Evolutionary conservation across 2,113 vertebrate species (phyloP), one percentile per base, ranked within the genome.

Genomic region (Thunnus thynnus): DNA sequence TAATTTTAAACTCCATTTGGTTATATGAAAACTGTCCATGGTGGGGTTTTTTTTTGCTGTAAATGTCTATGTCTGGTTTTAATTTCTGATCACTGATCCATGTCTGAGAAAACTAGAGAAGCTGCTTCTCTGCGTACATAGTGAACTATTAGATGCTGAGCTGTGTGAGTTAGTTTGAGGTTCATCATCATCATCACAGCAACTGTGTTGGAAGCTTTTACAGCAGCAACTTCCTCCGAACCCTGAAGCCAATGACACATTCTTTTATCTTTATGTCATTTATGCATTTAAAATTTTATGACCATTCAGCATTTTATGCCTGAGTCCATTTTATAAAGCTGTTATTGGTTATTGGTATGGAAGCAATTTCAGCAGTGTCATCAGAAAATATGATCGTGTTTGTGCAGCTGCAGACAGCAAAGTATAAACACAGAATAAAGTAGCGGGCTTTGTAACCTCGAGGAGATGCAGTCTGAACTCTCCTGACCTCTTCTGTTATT

Each of bases 271-370:
- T 25, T 69, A 61, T 79, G 27, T 77, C 66, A 87, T 50, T 72
- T 48, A 20, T 55, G 72, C 74, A 56, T 72, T 55, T 20, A 52
- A 65, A 61, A 13, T 4, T 32, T 80, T 75, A 62, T 18, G 47
- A 86, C 64, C 4, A 16, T 52, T 82, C 78, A 73, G 79, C 88
- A 54, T 85, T 78, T 84, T 7, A 72, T 22, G 71, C 57, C 51
- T 25, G 46, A 47, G 18, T 46, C 30, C 1, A 7, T 46, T 72
- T 70, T 20, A 74, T 57, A 41, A 76, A 58, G 60, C 22, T 50
- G 66, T n/a, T 54, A 17, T 60, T 55, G 27, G 56, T 83, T 80
- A 57, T 66, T 57, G 27, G 32, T 50, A 32, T 47, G 20, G 73
- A 50, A 32, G 68, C 51, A 25, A 16, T 76, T 84, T 64, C 57